phyloP scores from a whole-genome alignment of 2,888 invertebrate species.

The Galeruca laticollis region DNA sequence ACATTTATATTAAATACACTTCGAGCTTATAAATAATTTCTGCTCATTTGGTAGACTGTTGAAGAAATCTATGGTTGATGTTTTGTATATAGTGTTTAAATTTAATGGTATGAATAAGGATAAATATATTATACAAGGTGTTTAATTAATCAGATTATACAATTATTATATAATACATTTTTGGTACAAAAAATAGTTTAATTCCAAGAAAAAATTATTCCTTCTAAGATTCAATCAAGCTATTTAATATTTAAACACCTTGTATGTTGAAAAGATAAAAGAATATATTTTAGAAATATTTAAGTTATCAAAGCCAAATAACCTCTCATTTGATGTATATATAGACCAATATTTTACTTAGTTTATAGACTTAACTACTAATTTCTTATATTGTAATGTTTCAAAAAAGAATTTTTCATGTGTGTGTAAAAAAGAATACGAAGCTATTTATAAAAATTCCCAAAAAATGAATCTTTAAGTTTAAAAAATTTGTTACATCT shows the following conservation, averaged over 20 bases:
- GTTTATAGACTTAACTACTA: constrained; percentile 10
- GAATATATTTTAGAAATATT: constrained; percentile 15
- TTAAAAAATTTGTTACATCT: too few relatives aligned
- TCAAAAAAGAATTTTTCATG: not conserved
- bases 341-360: constrained; percentile 16
- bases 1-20: too few relatives aligned
- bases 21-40: too few relatives aligned
- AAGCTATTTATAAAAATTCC: not conserved
- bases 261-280: not conserved
- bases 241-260: not conserved
- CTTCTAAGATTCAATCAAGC: too few relatives aligned
- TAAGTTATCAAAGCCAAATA: constrained; percentile 16
- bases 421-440: not conserved
- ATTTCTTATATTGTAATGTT: not conserved
- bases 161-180: too few relatives aligned
- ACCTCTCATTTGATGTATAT: constrained; percentile 20
- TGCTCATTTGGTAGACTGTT: too few relatives aligned
- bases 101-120: not conserved
- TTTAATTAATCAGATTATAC: too few relatives aligned
- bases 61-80: constrained; percentile 8
- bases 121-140: too few relatives aligned
- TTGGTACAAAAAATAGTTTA: too few relatives aligned
- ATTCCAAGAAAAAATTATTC: too few relatives aligned
- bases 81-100: not conserved
- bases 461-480: too few relatives aligned